These are phyloP conservation scores for Leuctra nigra DNA, from an alignment of 2,888 invertebrate species.

Conservation along the genomic window DNA sequence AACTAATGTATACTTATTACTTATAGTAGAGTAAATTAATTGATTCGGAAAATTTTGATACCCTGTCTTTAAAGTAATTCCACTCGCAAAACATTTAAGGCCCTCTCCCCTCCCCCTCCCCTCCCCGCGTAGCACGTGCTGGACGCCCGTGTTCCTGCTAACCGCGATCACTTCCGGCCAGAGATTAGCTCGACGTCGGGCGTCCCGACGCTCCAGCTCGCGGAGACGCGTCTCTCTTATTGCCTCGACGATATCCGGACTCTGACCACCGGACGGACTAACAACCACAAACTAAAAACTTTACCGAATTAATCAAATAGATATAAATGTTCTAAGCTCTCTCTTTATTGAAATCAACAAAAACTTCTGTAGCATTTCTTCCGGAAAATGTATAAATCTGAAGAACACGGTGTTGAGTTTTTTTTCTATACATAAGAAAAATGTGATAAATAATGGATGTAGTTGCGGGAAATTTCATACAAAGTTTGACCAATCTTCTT, in stretches of 20 bases:
- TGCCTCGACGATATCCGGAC: background rate
- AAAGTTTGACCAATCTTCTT: too few relatives aligned
- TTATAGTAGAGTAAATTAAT: too few relatives aligned
- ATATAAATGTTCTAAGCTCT: conserved; percentile 2
- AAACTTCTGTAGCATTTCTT: background rate
- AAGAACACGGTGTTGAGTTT: background rate
- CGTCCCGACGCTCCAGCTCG: background rate
- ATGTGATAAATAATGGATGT: background rate
- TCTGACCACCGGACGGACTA: background rate
- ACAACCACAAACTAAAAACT: conserved; percentile 5
- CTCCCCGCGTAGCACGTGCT: conserved; percentile 8
- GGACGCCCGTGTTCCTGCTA: background rate
- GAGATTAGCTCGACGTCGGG: background rate
- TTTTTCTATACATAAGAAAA: background rate
- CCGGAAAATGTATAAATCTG: background rate
- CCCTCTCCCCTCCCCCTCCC: background rate
- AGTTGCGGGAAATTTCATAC: too few relatives aligned
- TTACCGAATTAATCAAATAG: conserved; percentile 8
- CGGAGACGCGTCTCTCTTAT: background rate
- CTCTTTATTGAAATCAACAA: conserved; percentile 7
- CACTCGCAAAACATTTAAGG: too few relatives aligned
- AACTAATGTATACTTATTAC: too few relatives aligned
- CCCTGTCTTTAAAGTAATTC: too few relatives aligned
- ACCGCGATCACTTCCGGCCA: conserved; percentile 5
- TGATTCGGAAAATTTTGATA: too few relatives aligned